These are phyloP conservation scores for Eira barbara DNA, from an alignment of 2,113 vertebrate species.

Conservation along the genomic window DNA sequence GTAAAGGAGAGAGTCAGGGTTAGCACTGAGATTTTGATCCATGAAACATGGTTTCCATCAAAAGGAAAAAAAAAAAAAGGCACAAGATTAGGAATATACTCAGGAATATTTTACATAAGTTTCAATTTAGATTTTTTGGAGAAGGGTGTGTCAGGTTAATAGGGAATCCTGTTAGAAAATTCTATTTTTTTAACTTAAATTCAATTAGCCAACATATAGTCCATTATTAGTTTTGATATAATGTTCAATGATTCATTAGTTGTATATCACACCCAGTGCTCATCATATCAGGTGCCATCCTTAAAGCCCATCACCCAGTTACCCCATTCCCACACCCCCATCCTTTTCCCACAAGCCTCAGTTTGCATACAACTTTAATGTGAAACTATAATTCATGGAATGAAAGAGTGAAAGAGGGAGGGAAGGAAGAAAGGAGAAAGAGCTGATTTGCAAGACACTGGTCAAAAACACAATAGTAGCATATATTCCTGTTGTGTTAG, in stretches of 20 bases:
- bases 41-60: neutral
- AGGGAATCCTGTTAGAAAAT: neutral
- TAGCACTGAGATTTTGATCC: neutral
- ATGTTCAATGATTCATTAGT: no score
- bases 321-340: no score
- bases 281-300: no score
- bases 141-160: neutral
- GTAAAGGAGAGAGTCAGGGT: neutral
- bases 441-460: neutral
- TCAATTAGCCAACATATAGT: no score
- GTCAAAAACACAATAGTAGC: neutral
- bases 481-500: neutral
- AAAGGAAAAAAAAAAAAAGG: neutral
- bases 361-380: neutral
- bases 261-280: no score
- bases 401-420: neutral
- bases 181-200: neutral
- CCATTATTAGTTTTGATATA: no score
- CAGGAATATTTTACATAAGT: neutral
- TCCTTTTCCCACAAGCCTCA: no score
- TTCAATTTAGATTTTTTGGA: neutral
- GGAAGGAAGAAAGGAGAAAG: neutral
- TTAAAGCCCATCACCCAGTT: no score
- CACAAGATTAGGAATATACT: neutral
- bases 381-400: neutral